Evolutionary conservation across 2,797 vertebrate genomes (phyloP).

Genomic region (Microtus californicus): DNA sequence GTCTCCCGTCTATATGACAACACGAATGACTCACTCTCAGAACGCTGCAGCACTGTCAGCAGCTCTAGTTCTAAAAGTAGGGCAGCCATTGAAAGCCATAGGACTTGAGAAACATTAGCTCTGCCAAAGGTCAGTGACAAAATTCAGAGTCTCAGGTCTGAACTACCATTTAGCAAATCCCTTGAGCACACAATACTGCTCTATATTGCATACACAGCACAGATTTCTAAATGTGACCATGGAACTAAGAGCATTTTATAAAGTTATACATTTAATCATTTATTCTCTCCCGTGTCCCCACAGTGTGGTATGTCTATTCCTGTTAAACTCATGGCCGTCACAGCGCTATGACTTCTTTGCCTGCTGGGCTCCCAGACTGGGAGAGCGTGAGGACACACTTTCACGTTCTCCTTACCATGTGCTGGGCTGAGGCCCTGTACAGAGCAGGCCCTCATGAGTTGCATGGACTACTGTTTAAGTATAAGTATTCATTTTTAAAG

Average conservation of each 20-base stretch:
- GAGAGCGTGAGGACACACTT: not conserved
- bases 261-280: not conserved
- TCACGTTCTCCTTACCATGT: not conserved
- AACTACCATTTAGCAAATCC: not conserved
- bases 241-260: not conserved
- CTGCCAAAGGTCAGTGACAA: not conserved
- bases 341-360: not conserved
- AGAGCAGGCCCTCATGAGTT: not conserved
- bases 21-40: not conserved
- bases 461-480: conserved; percentile 27
- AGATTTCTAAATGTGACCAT: not conserved
- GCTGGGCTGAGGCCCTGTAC: not conserved
- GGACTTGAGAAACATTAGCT: not conserved
- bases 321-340: not conserved
- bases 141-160: conserved; percentile 27
- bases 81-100: not conserved
- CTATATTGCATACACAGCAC: not conserved
- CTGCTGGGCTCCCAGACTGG: not conserved
- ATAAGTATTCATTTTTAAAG: conserved; percentile 61
- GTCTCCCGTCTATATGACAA: not conserved
- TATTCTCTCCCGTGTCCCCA: not conserved
- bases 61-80: not conserved
- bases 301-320: not conserved
- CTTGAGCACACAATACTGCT: not conserved
- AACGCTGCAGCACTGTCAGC: not conserved